phyloP scores from a whole-genome alignment of 1,140 invertebrate species.

The Polyergus mexicanus region DNA sequence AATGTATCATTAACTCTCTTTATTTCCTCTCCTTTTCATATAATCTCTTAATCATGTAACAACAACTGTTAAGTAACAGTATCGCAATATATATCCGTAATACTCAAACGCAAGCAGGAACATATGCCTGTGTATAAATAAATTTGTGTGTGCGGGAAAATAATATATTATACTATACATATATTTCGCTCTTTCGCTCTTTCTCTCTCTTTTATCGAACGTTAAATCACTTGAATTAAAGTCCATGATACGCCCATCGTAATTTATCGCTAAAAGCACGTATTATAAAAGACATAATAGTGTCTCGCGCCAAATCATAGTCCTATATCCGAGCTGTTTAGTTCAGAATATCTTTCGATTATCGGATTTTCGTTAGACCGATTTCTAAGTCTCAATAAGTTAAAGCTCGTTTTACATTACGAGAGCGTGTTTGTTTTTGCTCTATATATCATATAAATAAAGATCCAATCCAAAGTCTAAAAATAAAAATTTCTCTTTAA shows the following conservation, averaged over 20 bases:
- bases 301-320: too few relatives aligned
- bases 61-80: conserved; percentile 67
- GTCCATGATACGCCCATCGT: background rate
- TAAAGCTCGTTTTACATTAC: too few relatives aligned
- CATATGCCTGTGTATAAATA: conserved; percentile 39
- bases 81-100: conserved; percentile 38
- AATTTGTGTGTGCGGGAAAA: background rate
- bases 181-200: background rate
- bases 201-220: conserved; percentile 17
- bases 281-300: too few relatives aligned
- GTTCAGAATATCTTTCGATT: too few relatives aligned
- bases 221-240: conserved; percentile 34
- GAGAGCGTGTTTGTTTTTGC: background rate
- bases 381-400: too few relatives aligned
- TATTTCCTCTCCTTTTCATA: conserved; percentile 60
- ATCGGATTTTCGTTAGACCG: too few relatives aligned
- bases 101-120: conserved; percentile 37
- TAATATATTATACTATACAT: conserved; percentile 28
- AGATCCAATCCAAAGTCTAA: too few relatives aligned
- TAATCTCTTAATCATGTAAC: conserved; percentile 53
- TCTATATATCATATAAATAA: too few relatives aligned
- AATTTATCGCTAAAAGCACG: conserved; percentile 22
- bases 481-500: too few relatives aligned
- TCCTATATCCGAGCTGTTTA: too few relatives aligned
- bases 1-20: conserved; percentile 54